These are phyloP conservation scores for Uloborus plumipes DNA, from an alignment of 2,888 invertebrate species.

Conservation along the genomic window DNA sequence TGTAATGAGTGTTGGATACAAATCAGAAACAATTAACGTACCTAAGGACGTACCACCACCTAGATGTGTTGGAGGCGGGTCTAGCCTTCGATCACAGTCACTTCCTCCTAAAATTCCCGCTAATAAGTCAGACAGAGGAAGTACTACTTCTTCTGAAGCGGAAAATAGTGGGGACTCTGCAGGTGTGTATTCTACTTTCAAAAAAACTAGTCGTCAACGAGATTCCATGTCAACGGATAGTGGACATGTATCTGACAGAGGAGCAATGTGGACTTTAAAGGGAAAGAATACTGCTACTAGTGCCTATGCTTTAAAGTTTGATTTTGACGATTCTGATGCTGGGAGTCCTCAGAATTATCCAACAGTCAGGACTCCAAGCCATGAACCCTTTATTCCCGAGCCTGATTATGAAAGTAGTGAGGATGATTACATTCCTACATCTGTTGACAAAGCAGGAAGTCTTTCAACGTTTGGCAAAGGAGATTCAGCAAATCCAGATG, in stretches of 20 bases:
- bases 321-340: constrained; percentile 60
- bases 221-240: constrained; percentile 64
- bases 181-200: constrained; percentile 57
- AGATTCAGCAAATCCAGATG: constrained; percentile 33
- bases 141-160: constrained; percentile 61
- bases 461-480: constrained; percentile 64
- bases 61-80: constrained; percentile 49
- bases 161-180: constrained; percentile 65
- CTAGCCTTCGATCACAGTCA: constrained; percentile 64
- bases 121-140: constrained; percentile 50
- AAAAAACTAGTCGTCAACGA: constrained; percentile 50
- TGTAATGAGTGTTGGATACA: constrained; percentile 78
- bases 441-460: constrained; percentile 53
- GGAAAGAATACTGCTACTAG: constrained; percentile 54
- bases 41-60: constrained; percentile 41
- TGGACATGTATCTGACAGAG: constrained; percentile 62
- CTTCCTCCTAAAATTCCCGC: constrained; percentile 60
- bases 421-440: constrained; percentile 75
- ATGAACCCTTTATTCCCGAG: constrained; percentile 85
- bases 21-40: constrained; percentile 31
- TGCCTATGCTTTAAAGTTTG: constrained; percentile 62
- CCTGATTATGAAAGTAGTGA: constrained; percentile 88
- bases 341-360: constrained; percentile 62
- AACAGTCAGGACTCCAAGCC: constrained; percentile 43
- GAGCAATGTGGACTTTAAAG: constrained; percentile 55